Base-by-base conservation (phyloP, 2,113 vertebrate species). In the Butorides virescens region DNA sequence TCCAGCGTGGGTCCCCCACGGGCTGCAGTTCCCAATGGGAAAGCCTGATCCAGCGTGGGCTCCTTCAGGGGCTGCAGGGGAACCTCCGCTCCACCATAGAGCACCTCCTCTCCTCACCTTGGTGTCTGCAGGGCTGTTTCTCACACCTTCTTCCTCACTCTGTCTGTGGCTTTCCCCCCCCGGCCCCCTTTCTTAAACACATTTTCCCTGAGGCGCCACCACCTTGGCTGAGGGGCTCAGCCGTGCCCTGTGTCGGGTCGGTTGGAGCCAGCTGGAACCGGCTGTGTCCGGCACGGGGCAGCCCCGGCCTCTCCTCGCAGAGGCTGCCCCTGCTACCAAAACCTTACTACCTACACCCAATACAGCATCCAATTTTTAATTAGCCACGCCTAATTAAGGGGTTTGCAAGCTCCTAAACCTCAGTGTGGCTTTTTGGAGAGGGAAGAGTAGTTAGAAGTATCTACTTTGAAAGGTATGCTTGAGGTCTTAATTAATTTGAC, bases 161-260 rank as follows among this genome's bases (percentile, higher is more conserved):
- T 74, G 26, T 27, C 18, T 15, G 5, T 39, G 34, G 37, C n/a
- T n/a, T n/a, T n/a, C n/a, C n/a, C n/a, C n/a, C n/a, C n/a, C n/a
- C n/a, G n/a, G n/a, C n/a, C n/a, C n/a, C n/a, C n/a, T n/a, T 44
- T 13, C 13, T 62, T 36, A 71, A 36, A 20, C 5, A 7, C 3
- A 0, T 37, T n/a, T 55, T 47, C 25, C 29, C 30, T 0, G 1
- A 22, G 14, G 12, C 0, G 3, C 29, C 11, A 0, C 13, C 34
- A 7, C 4, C 5, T 21, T 21, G 46, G 16, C 37, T 4, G 15
- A 0, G 3, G 37, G 37, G 11, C 37, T 22, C 6, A n/a, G 34
- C 52, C 0, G 0, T 65, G 49, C 36, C 27, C 34, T 42, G 34
- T 0, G 2, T 15, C 16, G 30, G 25, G 23, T 10, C 0, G 1